Percentiles rank a stretch among this genome's conserved stretches.
Conservation (phyloP, 2,797 vertebrate species). For the Nothura maculosa region DNA sequence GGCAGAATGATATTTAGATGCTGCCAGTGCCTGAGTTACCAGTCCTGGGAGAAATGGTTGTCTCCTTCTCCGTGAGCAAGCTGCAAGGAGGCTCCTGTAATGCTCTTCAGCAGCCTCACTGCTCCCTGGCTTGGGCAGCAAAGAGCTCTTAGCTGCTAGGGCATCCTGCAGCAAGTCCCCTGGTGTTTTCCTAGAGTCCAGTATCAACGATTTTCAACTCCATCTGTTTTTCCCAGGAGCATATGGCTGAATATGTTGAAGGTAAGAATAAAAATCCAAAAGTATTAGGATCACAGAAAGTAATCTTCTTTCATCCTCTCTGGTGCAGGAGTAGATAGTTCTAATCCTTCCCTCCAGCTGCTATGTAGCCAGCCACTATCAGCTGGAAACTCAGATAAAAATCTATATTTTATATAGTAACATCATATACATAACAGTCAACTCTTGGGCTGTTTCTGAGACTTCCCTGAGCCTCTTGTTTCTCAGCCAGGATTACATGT, state of each 20-base stretch:
- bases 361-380: not conserved
- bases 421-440: not conserved
- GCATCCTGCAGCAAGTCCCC: rapidly evolving
- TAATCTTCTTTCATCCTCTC: constrained; percentile 12
- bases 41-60: not conserved
- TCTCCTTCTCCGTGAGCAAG: not conserved
- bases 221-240: not conserved
- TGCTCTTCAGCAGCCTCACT: rapidly evolving
- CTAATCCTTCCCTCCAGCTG: constrained; percentile 5
- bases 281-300: not conserved
- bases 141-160: rapidly evolving
- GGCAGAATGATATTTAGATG: not conserved
- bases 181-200: not conserved
- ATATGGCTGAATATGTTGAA: not conserved
- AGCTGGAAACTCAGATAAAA: not conserved
- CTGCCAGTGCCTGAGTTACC: not conserved
- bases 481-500: not conserved
- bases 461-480: not conserved
- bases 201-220: not conserved
- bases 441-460: not conserved
- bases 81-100: not conserved
- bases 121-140: not conserved
- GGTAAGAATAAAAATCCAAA: not conserved
- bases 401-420: not conserved
- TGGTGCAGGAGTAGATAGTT: not conserved